A percentile compares a stretch with the other conserved stretches of the same genome.
These are phyloP conservation scores for Coracopsis vasa DNA, from an alignment of 2,113 vertebrate species.

Conservation along the genomic window DNA sequence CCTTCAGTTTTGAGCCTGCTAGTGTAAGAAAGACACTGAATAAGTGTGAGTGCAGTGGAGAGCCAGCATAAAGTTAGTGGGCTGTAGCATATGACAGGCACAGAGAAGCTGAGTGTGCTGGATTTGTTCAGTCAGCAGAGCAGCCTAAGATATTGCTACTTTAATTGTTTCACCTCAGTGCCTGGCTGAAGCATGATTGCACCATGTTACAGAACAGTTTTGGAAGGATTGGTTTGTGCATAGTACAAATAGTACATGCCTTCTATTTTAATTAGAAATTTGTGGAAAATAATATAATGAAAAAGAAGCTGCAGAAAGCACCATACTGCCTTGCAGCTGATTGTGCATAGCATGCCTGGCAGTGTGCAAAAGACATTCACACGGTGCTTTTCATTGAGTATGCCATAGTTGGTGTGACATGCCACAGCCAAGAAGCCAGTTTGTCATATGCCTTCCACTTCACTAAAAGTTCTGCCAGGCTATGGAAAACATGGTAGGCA, in stretches of 20 bases:
- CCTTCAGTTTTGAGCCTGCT: not conserved
- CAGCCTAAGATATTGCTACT: not conserved
- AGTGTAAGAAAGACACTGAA: not conserved
- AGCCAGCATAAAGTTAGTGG: accelerated
- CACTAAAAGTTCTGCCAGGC: constrained; percentile 37
- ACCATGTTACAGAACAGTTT: not conserved
- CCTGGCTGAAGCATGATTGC: not conserved
- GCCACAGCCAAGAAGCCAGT: constrained; percentile 13
- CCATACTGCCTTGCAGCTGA: not conserved
- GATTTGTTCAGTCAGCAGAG: not conserved
- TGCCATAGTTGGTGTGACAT: constrained; percentile 43
- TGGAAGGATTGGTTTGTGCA: not conserved
- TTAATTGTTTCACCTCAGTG: not conserved
- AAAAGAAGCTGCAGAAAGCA: not conserved
- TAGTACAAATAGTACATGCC: not conserved
- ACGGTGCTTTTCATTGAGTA: constrained; percentile 13
- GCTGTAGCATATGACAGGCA: not conserved
- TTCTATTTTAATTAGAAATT: not conserved
- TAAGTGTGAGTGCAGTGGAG: not conserved
- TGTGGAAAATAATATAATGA: not conserved
- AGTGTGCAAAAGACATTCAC: constrained; percentile 26
- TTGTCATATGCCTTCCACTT: constrained; percentile 47
- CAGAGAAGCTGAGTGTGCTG: not conserved
- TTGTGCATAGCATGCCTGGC: not conserved
- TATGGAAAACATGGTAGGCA: constrained; percentile 65